Percentiles rank a stretch among this genome's conserved stretches.
These are phyloP conservation scores for Phymastichus coffea DNA, from an alignment of 1,140 invertebrate species.

Conservation along the genomic window DNA sequence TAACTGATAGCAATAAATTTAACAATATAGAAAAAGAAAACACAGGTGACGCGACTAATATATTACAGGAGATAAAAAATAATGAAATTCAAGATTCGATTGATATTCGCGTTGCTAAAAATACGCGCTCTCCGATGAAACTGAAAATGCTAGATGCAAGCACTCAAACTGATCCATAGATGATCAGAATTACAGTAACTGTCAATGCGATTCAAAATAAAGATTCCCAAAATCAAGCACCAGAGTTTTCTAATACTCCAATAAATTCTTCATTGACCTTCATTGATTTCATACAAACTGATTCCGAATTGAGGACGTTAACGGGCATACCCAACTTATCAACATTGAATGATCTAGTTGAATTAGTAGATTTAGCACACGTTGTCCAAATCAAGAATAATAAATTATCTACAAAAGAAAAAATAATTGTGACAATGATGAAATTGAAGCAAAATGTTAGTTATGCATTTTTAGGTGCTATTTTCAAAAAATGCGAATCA, in stretches of 20 bases:
- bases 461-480: background rate
- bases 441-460: constrained; percentile 18
- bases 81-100: background rate
- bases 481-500: background rate
- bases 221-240: background rate
- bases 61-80: background rate
- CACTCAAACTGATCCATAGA: too few relatives aligned
- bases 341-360: background rate
- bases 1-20: background rate
- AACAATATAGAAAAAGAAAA: too few relatives aligned
- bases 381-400: background rate
- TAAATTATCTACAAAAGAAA: background rate
- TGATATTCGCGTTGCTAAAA: too few relatives aligned
- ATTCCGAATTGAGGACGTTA: background rate
- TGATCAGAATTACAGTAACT: too few relatives aligned
- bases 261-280: background rate
- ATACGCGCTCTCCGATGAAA: too few relatives aligned
- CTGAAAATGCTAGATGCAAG: too few relatives aligned
- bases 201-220: background rate
- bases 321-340: background rate
- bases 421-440: constrained; percentile 14
- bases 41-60: background rate
- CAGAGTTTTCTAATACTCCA: background rate
- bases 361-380: background rate
- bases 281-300: background rate